Base-by-base conservation (phyloP, 2,888 invertebrate species). In the Trisateles emortualis region DNA sequence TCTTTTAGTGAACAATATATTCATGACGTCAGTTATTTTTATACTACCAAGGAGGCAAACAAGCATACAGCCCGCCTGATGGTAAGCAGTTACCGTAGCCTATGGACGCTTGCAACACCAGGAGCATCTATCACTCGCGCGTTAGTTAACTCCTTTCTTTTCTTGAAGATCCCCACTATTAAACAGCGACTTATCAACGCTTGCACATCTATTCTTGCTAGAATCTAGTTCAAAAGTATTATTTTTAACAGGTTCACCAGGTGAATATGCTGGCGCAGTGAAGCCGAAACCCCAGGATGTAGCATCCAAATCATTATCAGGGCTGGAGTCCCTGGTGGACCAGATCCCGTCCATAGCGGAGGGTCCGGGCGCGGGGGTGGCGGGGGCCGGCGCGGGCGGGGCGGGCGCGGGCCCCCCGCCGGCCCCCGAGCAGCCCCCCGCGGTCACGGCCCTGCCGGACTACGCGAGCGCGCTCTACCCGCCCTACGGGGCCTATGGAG, bases 281-380 rank as follows among this genome's bases (percentile, higher is more conserved):
- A 94, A 90, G 80, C 84, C 84, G 9, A 88, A 90, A 57, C 64
- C 88, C 0, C 96, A 96, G 78, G 97, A 97, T 88, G 96, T 97
- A 29, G 95, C 97, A n/a, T 96, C 96, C 22, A 97, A 97, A 84
- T 97, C 96, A 72, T 92, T 97, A 41, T 97, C 97, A 13, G 98
- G 97, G 14, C 93, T 98, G 40, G 97, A 98, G 87, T 97, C 97
- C 35, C 93, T 98, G 41, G 97, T 98, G 63, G 97, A 98, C 91
- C 98, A 98, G 94, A 98, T 98, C 87, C 98, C 97, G 44, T 96
- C 96, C 74, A 96, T 97, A 86, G 95, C 96, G 50, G 97, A 97
- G 74, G 96, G 95, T 4, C 95, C 94, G 49, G 74, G 71, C 67
- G 57, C 56, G 40, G 75, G 53, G 49, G 72, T 60, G 40, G 73